Percentiles rank a stretch among this genome's conserved stretches.
Conservation (phyloP, 2,888 invertebrate species). For the Agrilus mali region DNA sequence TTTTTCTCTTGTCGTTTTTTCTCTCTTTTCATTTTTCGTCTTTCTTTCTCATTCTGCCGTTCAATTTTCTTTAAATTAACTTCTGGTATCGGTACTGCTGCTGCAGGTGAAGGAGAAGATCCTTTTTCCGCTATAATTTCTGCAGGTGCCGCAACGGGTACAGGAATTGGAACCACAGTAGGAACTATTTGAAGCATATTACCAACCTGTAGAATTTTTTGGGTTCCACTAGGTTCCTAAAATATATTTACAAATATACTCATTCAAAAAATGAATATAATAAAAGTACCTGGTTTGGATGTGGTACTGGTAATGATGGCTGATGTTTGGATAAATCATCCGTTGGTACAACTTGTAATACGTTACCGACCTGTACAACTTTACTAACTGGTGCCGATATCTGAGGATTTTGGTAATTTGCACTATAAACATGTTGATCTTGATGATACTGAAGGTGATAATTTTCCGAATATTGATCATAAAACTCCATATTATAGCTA, state of each 20-base stretch:
- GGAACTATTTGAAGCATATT: slow-evolving; percentile 50
- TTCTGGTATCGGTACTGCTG: slow-evolving; percentile 13
- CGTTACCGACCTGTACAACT: slow-evolving; percentile 42
- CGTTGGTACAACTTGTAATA: slow-evolving; percentile 45
- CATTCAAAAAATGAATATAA: not conserved
- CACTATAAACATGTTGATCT: not conserved
- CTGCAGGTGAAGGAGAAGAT: slow-evolving; percentile 2
- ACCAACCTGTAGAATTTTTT: slow-evolving; percentile 38
- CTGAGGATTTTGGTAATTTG: not conserved
- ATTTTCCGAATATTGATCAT: slow-evolving; percentile 8
- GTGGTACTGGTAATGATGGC: slow-evolving; percentile 4
- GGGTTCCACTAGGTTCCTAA: slow-evolving; percentile 10
- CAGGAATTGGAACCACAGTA: slow-evolving; percentile 22
- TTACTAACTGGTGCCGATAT: slow-evolving; percentile 8
- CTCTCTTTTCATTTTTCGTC: slow-evolving; percentile 28
- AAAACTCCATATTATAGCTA: slow-evolving; percentile 8
- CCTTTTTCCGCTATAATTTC: not conserved
- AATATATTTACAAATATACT: not conserved
- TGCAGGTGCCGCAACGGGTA: slow-evolving; percentile 1
- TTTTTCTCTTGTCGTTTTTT: slow-evolving; percentile 30
- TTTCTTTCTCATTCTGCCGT: slow-evolving; percentile 28
- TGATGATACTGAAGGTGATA: slow-evolving; percentile 4
- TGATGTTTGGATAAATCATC: slow-evolving; percentile 23
- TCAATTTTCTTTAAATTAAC: slow-evolving; percentile 26
- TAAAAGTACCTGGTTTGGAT: slow-evolving; percentile 4